Evolutionary conservation across 2,113 vertebrate genomes (phyloP), one percentile per base, ranked within the genome.

Genomic region (Spea bombifrons): DNA sequence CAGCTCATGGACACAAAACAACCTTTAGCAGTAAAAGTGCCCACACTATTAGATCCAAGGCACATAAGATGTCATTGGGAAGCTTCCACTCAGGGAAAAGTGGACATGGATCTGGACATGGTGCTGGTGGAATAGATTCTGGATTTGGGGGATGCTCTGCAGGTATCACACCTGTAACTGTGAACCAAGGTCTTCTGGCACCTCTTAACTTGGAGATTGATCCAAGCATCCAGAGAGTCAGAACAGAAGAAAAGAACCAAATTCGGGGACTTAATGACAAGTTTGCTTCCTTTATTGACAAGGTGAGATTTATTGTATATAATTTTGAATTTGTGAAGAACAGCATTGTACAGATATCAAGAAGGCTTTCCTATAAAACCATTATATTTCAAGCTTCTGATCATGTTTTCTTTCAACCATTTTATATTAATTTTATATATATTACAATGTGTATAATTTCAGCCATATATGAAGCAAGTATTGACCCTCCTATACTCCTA

Each of bases 191-290:
- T 75, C 94, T 98, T 5, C 86, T 98, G 84, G 78, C 93, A 9
- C 97, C 96, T 0, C 84, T 98, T 81, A 94, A 92, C 48, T 82
- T 98, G 85, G 92, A 92, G 67, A 93, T 98, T 66, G 96, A 98
- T 83, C 94, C 94, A 2, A 87, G 30, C 81, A 94, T 98, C 87
- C 94, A 97, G 15, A 85, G 80, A 12, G 91, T 98, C 82, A 93
- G 95, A 59, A 92, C 89, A 47, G 94, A 97, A 30, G 97, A 99
- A 87, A 94, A 94, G 84, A 95, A 99, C 1, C 96, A 98, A 86
- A 98, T 99, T 88, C 98, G 97, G 91, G 87, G 85, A 7, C 94
- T 99, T 73, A 99, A 99, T 90, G 91, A 93, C 83, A 91, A 89
- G 47, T 94, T 94, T 0, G 91, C 91, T 13, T 87, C 86, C 5